Evolutionary conservation across 2,113 vertebrate species (phyloP).

Genomic region (Phylloscopus whistleri): DNA sequence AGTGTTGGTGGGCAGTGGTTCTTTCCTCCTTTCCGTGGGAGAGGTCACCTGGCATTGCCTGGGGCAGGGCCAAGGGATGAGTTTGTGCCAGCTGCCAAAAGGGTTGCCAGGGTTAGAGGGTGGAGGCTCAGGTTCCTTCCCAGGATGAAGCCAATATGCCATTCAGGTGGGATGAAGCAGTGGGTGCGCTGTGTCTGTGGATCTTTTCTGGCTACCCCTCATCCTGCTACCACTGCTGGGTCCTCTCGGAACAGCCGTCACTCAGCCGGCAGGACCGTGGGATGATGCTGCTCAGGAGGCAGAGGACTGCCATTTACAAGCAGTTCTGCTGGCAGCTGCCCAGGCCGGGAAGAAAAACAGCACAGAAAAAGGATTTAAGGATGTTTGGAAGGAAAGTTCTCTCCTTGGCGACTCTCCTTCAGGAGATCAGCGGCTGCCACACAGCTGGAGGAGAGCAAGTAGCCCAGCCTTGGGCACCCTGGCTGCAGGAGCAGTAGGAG

Average conservation of each 20-base stretch:
- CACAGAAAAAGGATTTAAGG: not conserved
- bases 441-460: not conserved
- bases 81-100: not conserved
- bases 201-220: not conserved
- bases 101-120: not conserved
- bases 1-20: accelerated
- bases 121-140: not conserved
- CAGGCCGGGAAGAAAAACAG: not conserved
- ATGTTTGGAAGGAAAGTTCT: not conserved
- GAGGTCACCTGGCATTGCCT: not conserved
- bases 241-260: not conserved
- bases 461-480: not conserved
- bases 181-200: not conserved
- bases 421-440: not conserved
- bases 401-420: not conserved
- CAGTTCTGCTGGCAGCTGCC: conserved; percentile 30
- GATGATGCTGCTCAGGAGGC: conserved; percentile 20
- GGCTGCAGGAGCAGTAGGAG: not conserved
- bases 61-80: accelerated
- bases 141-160: not conserved
- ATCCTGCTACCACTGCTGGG: not conserved
- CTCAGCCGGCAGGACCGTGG: not conserved
- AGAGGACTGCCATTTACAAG: conserved; percentile 37
- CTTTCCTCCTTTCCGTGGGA: not conserved
- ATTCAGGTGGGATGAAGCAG: not conserved